Conservation (phyloP, 2,797 vertebrate species). For the Florisuga fusca region DNA sequence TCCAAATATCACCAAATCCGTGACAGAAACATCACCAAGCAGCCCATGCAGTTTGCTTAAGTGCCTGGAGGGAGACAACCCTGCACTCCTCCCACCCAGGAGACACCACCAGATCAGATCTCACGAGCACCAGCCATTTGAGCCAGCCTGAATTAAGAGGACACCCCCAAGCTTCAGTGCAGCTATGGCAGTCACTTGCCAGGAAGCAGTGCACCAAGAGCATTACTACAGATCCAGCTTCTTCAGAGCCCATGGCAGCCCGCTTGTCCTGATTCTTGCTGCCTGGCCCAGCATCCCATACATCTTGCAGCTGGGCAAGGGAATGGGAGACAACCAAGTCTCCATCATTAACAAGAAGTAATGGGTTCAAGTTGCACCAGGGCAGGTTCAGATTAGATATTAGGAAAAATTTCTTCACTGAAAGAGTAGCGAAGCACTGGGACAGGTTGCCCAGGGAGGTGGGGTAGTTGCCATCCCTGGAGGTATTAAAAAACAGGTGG, state of each 20-base stretch:
- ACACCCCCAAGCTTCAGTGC: background rate
- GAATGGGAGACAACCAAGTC: background rate
- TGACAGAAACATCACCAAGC: rapidly evolving
- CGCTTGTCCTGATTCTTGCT: background rate
- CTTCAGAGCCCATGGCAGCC: background rate
- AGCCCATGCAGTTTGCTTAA: background rate
- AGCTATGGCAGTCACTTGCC: background rate
- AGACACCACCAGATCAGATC: background rate
- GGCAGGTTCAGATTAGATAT: no score
- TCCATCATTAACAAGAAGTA: background rate
- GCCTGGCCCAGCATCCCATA: background rate
- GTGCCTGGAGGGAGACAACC: background rate
- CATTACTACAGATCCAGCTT: background rate
- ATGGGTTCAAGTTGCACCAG: no score
- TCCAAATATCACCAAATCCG: background rate
- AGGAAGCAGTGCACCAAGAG: background rate
- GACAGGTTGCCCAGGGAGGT: no score
- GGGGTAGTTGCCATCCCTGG: no score
- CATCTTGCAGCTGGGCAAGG: background rate
- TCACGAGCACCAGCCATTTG: background rate
- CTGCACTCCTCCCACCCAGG: background rate
- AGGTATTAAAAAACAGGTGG: no score
- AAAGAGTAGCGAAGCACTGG: no score
- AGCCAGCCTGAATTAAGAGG: background rate
- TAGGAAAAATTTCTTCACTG: no score